phyloP scores from a whole-genome alignment of 37 sponge, comb jelly and placozoan genomes.

The Beroe forskalii region DNA sequence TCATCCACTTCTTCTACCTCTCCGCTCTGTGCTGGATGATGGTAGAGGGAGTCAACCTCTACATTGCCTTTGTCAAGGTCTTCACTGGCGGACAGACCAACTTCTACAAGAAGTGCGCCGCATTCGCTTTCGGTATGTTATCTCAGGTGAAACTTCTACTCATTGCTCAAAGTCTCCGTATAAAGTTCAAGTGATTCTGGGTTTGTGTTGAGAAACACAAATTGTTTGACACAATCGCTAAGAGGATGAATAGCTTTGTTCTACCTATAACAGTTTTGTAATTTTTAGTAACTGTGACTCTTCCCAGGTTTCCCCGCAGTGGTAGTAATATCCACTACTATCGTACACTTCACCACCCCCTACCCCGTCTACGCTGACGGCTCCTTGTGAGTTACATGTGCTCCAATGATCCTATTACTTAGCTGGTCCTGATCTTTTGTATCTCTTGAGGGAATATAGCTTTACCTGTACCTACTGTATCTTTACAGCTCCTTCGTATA shows the following conservation, averaged over 20 bases:
- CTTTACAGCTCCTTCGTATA: too few relatives aligned
- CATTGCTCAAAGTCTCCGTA: too few relatives aligned
- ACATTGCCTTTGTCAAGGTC: constrained; percentile 33
- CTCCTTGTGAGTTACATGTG: not conserved
- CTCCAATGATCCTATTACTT: not conserved
- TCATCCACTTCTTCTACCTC: constrained; percentile 43
- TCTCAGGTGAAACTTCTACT: too few relatives aligned
- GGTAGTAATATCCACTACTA: not conserved
- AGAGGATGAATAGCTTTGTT: too few relatives aligned
- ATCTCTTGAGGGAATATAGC: too few relatives aligned
- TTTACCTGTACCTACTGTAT: too few relatives aligned
- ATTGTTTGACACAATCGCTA: too few relatives aligned
- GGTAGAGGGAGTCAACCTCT: constrained; percentile 33
- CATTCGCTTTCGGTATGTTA: constrained; percentile 16
- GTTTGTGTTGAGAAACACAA: too few relatives aligned
- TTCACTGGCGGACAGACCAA: constrained; percentile 35
- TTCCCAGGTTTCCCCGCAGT: constrained; percentile 32
- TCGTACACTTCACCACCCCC: not conserved
- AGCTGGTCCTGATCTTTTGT: too few relatives aligned
- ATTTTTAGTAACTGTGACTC: too few relatives aligned
- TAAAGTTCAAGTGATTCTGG: not conserved
- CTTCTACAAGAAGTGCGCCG: constrained; percentile 52
- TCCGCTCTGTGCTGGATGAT: constrained; percentile 30
- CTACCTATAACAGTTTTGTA: too few relatives aligned
- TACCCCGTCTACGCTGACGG: not conserved